Base-by-base conservation (phyloP, 2,888 invertebrate genomes). In the Ormia ochracea region DNA sequence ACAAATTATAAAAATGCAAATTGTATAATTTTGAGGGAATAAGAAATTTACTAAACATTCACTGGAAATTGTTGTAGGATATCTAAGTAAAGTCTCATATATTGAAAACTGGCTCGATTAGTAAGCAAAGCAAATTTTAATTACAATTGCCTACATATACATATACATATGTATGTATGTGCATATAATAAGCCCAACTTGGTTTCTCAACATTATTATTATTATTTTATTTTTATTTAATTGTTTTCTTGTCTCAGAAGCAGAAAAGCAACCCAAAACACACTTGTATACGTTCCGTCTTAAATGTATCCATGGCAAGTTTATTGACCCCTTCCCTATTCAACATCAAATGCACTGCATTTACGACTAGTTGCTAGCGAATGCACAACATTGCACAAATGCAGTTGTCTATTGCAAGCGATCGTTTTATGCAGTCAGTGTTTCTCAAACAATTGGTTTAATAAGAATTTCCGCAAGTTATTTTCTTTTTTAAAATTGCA, bases 291-390 rank as follows among this genome's bases (percentile, higher is more conserved):
- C 58, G 66, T 17, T 74, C 38, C 58, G 41, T 48, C 41, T 73
- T 43, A 61, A 31, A 48, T 79, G 79, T 83, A 81, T 78, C 84
- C 83, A 83, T 84, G 84, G 82, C 77, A 82, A 81, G 84, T 84
- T 83, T 81, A 77, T 83, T 83, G 83, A 84, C 78, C 83, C 78
- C 68, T 65, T 59, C 48, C 61, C 41, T 38, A 63, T 56, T 73
- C 58, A 69, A 66, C 63, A 63, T 72, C 52, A 59, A 75, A 68
- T 36, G 43, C 61, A 45, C 36, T 75, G 59, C 68, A 69, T 33
- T 72, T 23, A 21, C 45, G 33, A 33, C 14, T 28, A 56, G 31
- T 72, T 72, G 58, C 28, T 73, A 56, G 36, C 41, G 54, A 74
- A 58, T 78, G 10, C 36, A 33, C 9, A 45, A 21, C 38, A 54